Evolutionary conservation across 2,888 invertebrate genomes (phyloP).

Genomic region (Hydroisotoma schaefferi): DNA sequence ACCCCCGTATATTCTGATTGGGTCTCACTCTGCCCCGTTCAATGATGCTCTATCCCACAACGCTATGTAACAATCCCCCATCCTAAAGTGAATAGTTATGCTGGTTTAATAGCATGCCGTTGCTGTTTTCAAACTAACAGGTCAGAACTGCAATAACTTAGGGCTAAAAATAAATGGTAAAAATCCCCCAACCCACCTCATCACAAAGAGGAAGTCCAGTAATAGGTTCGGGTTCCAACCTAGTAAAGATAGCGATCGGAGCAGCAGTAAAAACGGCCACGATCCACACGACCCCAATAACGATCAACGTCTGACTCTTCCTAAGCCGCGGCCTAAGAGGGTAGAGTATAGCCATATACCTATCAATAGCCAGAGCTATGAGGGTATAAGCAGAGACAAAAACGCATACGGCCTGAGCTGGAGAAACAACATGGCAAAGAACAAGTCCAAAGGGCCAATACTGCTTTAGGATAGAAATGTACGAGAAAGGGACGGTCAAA

Average conservation of each 20-base stretch:
- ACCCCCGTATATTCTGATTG: too few relatives aligned
- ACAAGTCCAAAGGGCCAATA: conserved; percentile 63
- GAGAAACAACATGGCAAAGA: conserved; percentile 73
- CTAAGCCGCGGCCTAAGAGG: conserved; percentile 61
- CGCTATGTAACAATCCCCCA: not conserved
- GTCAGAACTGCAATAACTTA: too few relatives aligned
- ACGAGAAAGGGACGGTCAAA: conserved; percentile 78
- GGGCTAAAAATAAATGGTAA: not conserved
- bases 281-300: conserved; percentile 75
- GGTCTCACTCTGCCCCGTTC: too few relatives aligned
- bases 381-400: conserved; percentile 63
- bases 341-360: conserved; percentile 86
- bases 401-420: conserved; percentile 46
- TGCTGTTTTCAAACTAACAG: too few relatives aligned
- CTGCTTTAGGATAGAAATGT: not conserved
- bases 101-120: too few relatives aligned
- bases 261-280: conserved; percentile 65
- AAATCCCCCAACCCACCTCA: conserved; percentile 35
- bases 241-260: conserved; percentile 74
- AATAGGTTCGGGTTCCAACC: conserved; percentile 54
- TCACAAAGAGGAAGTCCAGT: conserved; percentile 30
- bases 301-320: conserved; percentile 59
- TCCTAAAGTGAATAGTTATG: too few relatives aligned
- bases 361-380: conserved; percentile 84
- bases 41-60: too few relatives aligned